Evolutionary conservation across 2,113 vertebrate species (phyloP).

Genomic region (Leuciscus idus): DNA sequence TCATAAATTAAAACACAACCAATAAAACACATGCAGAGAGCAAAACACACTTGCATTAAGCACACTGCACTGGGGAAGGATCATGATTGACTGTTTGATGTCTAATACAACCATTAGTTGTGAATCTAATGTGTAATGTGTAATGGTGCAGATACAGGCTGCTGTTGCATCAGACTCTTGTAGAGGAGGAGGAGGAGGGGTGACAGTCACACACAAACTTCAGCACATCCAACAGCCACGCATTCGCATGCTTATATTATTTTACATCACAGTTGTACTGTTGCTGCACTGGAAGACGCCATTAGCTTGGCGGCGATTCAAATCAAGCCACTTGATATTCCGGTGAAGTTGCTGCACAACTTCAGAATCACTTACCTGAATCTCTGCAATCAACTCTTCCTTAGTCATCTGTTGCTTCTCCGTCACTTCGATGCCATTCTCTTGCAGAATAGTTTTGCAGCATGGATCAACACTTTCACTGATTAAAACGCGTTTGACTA

Average conservation of each 20-base stretch:
- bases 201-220: neutral
- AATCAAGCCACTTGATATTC: neutral
- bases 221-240: neutral
- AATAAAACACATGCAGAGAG: neutral
- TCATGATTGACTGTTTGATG: neutral
- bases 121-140: no score
- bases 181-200: neutral
- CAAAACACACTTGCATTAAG: neutral
- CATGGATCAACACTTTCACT: slow-evolving; percentile 91
- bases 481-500: slow-evolving; percentile 84
- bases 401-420: slow-evolving; percentile 85
- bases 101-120: neutral
- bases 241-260: neutral
- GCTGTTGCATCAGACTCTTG: slow-evolving; percentile 87
- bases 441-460: slow-evolving; percentile 85
- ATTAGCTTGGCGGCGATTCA: neutral
- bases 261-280: no score
- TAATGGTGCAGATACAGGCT: slow-evolving; percentile 58
- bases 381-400: slow-evolving; percentile 85
- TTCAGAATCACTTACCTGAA: slow-evolving; percentile 77
- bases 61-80: neutral
- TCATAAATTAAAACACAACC: neutral
- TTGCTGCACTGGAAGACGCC: neutral
- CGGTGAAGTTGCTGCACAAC: neutral
- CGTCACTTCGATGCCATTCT: slow-evolving; percentile 87